Percentiles rank a stretch among this genome's conserved stretches.
These are phyloP conservation scores for Rallus limicola DNA, from an alignment of 2,113 vertebrate genomes.

Conservation along the genomic window DNA sequence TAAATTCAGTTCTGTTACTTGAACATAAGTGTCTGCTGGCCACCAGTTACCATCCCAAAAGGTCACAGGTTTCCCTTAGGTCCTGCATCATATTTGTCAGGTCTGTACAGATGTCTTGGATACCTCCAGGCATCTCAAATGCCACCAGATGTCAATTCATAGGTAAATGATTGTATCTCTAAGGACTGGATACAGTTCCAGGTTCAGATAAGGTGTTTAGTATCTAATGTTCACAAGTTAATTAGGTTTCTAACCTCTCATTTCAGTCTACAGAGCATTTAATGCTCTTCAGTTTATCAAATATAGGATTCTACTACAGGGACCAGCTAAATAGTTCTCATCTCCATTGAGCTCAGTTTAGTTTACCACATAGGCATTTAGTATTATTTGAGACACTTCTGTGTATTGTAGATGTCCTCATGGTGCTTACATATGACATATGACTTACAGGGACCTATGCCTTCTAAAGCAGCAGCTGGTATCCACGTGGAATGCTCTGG, in stretches of 20 bases:
- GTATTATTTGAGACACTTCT: not conserved
- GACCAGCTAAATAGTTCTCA: not conserved
- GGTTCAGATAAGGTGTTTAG: not conserved
- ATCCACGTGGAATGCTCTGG: not conserved
- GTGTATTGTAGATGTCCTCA: not conserved
- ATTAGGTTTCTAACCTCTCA: not conserved
- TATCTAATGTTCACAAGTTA: not conserved
- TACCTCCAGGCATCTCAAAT: not conserved
- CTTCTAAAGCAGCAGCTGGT: not conserved
- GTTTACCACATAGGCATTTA: not conserved
- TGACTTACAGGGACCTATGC: not conserved
- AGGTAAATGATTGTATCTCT: not conserved
- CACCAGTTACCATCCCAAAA: not conserved
- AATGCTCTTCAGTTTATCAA: not conserved
- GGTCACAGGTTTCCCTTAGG: conserved; percentile 16
- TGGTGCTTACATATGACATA: not conserved
- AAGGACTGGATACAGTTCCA: not conserved
- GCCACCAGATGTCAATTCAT: not conserved
- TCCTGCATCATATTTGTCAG: not conserved
- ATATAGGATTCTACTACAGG: not conserved
- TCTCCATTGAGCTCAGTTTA: not conserved
- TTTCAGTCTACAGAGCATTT: not conserved
- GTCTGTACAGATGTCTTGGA: not conserved
- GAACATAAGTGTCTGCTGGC: not conserved
- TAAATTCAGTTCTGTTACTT: not conserved